Evolutionary conservation across 2,888 invertebrate genomes (phyloP).

Genomic region (Podotricha telesiphe): DNA sequence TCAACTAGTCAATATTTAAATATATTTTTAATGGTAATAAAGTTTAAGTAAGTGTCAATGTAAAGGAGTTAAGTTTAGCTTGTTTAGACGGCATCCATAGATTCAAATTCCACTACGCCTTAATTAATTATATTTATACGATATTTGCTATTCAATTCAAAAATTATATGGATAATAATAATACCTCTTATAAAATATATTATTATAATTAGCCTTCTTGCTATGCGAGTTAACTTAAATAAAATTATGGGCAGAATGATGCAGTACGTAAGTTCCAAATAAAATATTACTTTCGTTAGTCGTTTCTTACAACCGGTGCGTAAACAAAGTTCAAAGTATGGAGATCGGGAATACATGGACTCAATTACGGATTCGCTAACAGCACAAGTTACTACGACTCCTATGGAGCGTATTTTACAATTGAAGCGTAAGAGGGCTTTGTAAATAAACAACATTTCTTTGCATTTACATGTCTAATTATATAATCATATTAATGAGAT

Average conservation of each 20-base stretch:
- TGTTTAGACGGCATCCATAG: too few relatives aligned
- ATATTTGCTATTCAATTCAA: too few relatives aligned
- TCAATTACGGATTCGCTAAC: constrained; percentile 46
- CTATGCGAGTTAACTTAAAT: constrained; percentile 5
- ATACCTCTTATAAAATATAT: background rate
- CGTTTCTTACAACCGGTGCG: constrained; percentile 35
- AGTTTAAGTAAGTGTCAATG: too few relatives aligned
- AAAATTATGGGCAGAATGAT: constrained; percentile 24
- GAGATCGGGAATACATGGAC: constrained; percentile 46
- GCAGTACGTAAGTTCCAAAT: constrained; percentile 35
- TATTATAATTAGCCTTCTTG: constrained; percentile 10
- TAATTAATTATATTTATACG: too few relatives aligned
- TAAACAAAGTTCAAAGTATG: constrained; percentile 44
- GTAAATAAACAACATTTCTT: constrained; percentile 9
- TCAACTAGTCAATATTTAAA: background rate
- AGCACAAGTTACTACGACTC: constrained; percentile 33
- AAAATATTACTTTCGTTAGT: constrained; percentile 35
- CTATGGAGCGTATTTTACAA: constrained; percentile 21
- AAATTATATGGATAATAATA: too few relatives aligned
- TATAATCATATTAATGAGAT: background rate
- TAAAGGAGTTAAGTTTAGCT: too few relatives aligned
- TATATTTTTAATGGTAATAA: too few relatives aligned
- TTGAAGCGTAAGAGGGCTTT: constrained; percentile 17
- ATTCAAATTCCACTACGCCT: too few relatives aligned
- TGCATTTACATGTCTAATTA: constrained; percentile 10